Percentiles rank a stretch among this genome's conserved stretches.
phyloP scores from a whole-genome alignment of 2,888 invertebrate genomes.

The Endomychus coccineus region DNA sequence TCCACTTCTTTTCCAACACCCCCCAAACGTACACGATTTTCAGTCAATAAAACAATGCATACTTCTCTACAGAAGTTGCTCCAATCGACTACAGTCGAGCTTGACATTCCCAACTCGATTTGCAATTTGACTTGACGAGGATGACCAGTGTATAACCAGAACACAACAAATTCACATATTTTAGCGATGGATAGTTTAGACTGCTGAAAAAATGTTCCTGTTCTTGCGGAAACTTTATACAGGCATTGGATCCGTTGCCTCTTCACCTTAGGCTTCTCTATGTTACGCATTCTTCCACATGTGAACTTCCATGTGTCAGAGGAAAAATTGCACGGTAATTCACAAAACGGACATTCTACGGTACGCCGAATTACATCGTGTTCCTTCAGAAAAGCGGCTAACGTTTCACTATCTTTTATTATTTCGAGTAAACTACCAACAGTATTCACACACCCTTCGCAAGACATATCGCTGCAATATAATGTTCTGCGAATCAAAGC shows the following conservation, averaged over 20 bases:
- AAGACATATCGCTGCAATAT: too few species aligned
- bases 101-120: neutral
- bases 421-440: too few species aligned
- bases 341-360: too few species aligned
- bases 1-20: constrained; percentile 3
- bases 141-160: neutral
- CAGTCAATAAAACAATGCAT: neutral
- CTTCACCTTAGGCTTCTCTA: too few species aligned
- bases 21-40: neutral
- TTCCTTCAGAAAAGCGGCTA: too few species aligned
- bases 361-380: too few species aligned
- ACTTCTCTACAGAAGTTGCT: constrained; percentile 8
- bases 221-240: neutral
- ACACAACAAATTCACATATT: constrained; percentile 1
- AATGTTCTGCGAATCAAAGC: too few species aligned
- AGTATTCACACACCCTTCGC: too few species aligned
- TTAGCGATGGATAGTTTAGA: neutral
- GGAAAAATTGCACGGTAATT: too few species aligned
- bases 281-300: too few species aligned
- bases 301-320: too few species aligned
- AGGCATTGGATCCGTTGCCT: neutral
- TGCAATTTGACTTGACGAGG: neutral
- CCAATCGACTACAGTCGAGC: constrained; percentile 7
- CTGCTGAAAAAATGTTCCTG: constrained; percentile 2
- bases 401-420: too few species aligned